Evolutionary conservation across 1,140 invertebrate species (phyloP), one percentile per base, ranked within the genome.

Genomic region (Magallana angulata): DNA sequence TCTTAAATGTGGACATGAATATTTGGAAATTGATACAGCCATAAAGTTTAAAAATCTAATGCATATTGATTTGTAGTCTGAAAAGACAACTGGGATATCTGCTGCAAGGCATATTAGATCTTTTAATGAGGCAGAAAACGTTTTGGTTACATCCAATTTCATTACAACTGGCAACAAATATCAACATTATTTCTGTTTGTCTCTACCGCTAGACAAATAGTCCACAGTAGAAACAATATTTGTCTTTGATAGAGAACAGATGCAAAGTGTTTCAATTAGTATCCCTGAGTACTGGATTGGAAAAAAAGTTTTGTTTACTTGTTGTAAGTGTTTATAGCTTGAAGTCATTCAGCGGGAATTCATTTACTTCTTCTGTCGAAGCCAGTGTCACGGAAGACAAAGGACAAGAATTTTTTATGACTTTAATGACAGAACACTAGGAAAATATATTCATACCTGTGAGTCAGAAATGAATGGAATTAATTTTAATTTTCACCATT

Each of bases 1-100:
- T 76, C 68, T 76, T 76, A 30, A 76, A 76, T 76, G 68, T 76
- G 68, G 68, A 76, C 68, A 76, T 76, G 11, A 76, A 18, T 24
- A 36, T 76, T 76, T 76, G 68, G 68, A 76, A 18, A 76, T 24
- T 76, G 68, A 76, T 76, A 30, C 24, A 76, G 18, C 18, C 68
- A 71, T 71, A 71, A 11, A 30, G 9, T 76, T 76, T 48, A 48
- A 76, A 76, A 76, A 30, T 18, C 36, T 12, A 76, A 18, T 76
- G 68, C 68, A 76, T 71, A 76, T 76, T 9, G 68, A 76, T 8
- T 76, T 76, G 68, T 36, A 5, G 24, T 71, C 12, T 76, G 68
- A 76, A 76, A 76, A 76, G 68, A 76, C 68, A 76, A 12, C 12
- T 12, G 30, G 12, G 12, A 30, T 30, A 12, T 36, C 36, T 18